phyloP scores from a whole-genome alignment of 2,797 vertebrate species.

The Cyprinella venusta region DNA sequence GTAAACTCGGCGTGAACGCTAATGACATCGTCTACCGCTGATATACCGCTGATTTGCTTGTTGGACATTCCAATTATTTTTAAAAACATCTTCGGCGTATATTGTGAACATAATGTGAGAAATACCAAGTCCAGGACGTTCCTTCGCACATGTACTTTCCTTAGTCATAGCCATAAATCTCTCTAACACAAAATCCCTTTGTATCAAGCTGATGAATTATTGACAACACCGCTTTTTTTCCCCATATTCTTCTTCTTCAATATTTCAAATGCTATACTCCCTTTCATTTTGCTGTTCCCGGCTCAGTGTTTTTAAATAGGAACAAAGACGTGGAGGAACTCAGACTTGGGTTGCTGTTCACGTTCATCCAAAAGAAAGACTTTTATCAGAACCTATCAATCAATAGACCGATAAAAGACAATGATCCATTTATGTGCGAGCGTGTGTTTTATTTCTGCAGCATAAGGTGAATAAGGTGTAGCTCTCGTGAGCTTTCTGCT shows the following conservation, averaged over 20 bases:
- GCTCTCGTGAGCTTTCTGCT: constrained; percentile 71
- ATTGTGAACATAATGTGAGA: neutral
- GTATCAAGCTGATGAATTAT: constrained; percentile 58
- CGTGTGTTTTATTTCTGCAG: neutral
- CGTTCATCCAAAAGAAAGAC: constrained; percentile 51
- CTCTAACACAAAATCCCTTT: constrained; percentile 44
- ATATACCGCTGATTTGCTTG: constrained; percentile 6
- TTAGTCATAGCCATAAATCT: constrained; percentile 37
- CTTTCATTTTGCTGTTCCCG: constrained; percentile 50
- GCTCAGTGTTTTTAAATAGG: constrained; percentile 58
- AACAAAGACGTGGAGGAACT: constrained; percentile 52
- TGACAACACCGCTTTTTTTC: constrained; percentile 36
- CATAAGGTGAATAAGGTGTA: constrained; percentile 45
- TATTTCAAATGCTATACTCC: constrained; percentile 51
- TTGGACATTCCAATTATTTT: constrained; percentile 30
- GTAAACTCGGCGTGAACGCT: constrained; percentile 30
- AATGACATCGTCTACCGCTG: constrained; percentile 15
- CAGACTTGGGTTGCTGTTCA: constrained; percentile 45
- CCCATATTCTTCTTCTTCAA: constrained; percentile 29
- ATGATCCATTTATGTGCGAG: constrained; percentile 23
- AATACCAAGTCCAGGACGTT: neutral
- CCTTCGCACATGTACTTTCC: constrained; percentile 20
- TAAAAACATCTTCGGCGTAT: neutral
- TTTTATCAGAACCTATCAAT: constrained; percentile 60
- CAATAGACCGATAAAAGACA: constrained; percentile 57